These are phyloP conservation scores for Amphiduros pacificus DNA, from an alignment of 2,888 invertebrate genomes.

Conservation along the genomic window DNA sequence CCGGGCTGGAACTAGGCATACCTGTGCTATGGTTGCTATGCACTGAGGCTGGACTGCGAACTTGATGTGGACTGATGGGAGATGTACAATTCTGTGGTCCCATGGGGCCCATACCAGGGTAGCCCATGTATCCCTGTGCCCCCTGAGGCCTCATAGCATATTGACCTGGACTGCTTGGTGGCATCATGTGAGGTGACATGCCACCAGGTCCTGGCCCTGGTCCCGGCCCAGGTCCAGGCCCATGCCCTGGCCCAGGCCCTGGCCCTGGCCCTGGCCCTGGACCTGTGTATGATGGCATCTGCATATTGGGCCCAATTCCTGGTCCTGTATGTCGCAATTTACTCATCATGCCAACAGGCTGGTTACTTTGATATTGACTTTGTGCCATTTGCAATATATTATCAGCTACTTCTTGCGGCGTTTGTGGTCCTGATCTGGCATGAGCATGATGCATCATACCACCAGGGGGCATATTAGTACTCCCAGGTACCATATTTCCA, in stretches of 20 bases:
- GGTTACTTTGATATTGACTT: too few species aligned
- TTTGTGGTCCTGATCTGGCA: too few species aligned
- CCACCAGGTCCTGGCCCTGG: not conserved
- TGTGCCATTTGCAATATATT: too few species aligned
- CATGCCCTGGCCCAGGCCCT: not conserved
- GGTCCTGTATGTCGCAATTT: too few species aligned
- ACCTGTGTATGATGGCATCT: not conserved
- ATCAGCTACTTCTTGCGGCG: too few species aligned
- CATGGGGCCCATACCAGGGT: not conserved
- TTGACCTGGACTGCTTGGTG: not conserved
- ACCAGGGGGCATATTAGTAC: too few species aligned
- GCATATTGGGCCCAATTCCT: not conserved
- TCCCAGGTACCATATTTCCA: too few species aligned
- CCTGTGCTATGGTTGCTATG: conserved; percentile 47
- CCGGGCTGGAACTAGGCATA: conserved; percentile 45
- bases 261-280: not conserved
- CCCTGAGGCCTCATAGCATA: not conserved
- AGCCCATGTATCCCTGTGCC: not conserved
- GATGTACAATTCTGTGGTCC: conserved; percentile 32
- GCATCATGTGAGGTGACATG: conserved; percentile 1
- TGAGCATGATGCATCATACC: too few species aligned
- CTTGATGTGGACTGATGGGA: conserved; percentile 42
- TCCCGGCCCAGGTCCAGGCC: not conserved
- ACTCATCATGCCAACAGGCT: too few species aligned
- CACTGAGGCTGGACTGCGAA: conserved; percentile 45